These are phyloP conservation scores for Drusus annulatus DNA, from an alignment of 1,140 invertebrate genomes.

Conservation along the genomic window DNA sequence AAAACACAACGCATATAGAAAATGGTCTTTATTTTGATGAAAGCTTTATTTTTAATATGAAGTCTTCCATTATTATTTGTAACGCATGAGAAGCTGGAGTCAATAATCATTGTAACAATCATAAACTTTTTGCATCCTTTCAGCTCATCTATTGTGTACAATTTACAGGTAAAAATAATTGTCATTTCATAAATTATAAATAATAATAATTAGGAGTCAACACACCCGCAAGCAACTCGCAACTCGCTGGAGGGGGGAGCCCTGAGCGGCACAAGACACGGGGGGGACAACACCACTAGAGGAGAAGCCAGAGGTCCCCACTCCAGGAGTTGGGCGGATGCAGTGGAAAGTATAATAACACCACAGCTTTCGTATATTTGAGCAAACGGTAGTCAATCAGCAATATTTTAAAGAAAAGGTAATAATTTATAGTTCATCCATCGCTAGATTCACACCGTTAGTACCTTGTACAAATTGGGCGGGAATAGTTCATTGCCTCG, in stretches of 20 bases:
- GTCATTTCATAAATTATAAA: conserved; percentile 18
- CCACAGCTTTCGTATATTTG: conserved; percentile 5
- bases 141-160: conserved; percentile 40
- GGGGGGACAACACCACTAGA: too few relatives aligned
- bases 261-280: background rate
- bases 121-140: conserved; percentile 38
- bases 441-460: too few relatives aligned
- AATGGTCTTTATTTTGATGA: conserved; percentile 40
- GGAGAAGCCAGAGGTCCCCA: too few relatives aligned
- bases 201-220: conserved; percentile 3
- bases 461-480: too few relatives aligned
- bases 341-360: background rate
- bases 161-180: conserved; percentile 24
- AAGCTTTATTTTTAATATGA: conserved; percentile 8
- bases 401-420: background rate
- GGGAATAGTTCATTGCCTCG: too few relatives aligned
- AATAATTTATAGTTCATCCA: background rate
- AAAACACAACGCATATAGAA: conserved; percentile 3
- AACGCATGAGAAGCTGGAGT: conserved; percentile 16
- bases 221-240: background rate
- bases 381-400: conserved; percentile 7
- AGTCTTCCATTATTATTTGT: background rate
- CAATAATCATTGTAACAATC: conserved; percentile 30
- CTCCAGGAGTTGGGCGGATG: too few relatives aligned
- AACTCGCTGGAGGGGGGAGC: background rate